Base-by-base conservation (phyloP, 1,140 invertebrate genomes). In the Lepidurus packardi region DNA sequence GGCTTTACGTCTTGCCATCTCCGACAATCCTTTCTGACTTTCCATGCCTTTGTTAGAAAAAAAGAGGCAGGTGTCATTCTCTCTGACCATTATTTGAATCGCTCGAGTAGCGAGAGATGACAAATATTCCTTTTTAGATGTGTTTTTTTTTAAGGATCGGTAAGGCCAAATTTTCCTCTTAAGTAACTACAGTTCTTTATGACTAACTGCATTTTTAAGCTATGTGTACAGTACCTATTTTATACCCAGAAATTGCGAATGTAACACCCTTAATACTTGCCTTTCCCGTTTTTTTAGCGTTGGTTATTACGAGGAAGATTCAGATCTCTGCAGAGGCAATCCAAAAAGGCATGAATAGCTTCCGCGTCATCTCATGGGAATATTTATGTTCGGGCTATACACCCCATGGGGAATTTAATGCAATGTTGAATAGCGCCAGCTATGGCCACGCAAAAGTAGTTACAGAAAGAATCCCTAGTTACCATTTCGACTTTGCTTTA, bases 381-480 rank as follows among this genome's bases (percentile, higher is more conserved):
- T n/a, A 65, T 65, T 65, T 65, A 65, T 65, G 53, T 21, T n/a
- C 16, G 53, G 16, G 53, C 53, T 65, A 65, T 65, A 65, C 53
- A 65, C 53, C 53, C 53, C 7, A 65, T 65, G 16, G 53, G 13
- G 53, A 65, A 65, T 65, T 65, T 65, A 65, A 21, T 65, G 53
- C 53, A 65, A 65, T 65, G 53, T 65, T 65, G 53, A 65, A 65
- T 65, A 65, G 45, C 45, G 45, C 16, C 45, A 47, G 53, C 53
- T 65, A 65, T n/a, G 53, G 53, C 53, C 3, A 34, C 1, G 53
- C 53, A 65, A 65, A 34, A 65, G 53, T 65, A 21, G 16, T 65
- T 65, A 13, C 21, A 65, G 16, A 65, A 21, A 65, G 13, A 65
- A 65, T 65, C 53, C 21, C 6, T 4, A 65, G 53, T 65, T 65